These are phyloP conservation scores for Cariama cristata DNA, from an alignment of 2,113 vertebrate species.

Conservation along the genomic window DNA sequence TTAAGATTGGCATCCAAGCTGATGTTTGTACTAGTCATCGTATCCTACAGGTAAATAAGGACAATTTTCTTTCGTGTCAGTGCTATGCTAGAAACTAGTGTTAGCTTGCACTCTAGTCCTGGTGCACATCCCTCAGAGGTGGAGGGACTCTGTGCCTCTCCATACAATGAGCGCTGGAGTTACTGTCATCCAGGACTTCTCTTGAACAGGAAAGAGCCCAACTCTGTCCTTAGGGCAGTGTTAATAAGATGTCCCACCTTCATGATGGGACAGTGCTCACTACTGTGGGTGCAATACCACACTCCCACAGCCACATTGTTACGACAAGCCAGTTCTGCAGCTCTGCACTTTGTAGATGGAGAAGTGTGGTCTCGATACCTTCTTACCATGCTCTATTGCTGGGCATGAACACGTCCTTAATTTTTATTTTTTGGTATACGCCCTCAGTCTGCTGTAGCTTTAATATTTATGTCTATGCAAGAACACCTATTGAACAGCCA, in stretches of 20 bases:
- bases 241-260: neutral
- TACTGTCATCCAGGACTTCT: neutral
- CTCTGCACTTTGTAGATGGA: neutral
- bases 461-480: neutral
- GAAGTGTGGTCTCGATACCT: neutral
- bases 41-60: neutral
- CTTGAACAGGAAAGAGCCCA: neutral
- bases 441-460: neutral
- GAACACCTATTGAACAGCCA: accelerated
- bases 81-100: accelerated
- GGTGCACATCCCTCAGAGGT: neutral
- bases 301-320: neutral
- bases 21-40: neutral
- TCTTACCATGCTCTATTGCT: neutral
- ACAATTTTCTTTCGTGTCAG: neutral
- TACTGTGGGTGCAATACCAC: accelerated
- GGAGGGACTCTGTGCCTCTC: neutral
- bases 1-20: neutral
- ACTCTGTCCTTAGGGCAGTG: neutral
- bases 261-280: neutral
- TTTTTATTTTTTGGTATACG: neutral
- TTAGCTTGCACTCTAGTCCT: no score
- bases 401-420: neutral
- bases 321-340: neutral
- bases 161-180: accelerated